Evolutionary conservation across 2,113 vertebrate genomes (phyloP).

Genomic region (Gymnocephalus cernua): DNA sequence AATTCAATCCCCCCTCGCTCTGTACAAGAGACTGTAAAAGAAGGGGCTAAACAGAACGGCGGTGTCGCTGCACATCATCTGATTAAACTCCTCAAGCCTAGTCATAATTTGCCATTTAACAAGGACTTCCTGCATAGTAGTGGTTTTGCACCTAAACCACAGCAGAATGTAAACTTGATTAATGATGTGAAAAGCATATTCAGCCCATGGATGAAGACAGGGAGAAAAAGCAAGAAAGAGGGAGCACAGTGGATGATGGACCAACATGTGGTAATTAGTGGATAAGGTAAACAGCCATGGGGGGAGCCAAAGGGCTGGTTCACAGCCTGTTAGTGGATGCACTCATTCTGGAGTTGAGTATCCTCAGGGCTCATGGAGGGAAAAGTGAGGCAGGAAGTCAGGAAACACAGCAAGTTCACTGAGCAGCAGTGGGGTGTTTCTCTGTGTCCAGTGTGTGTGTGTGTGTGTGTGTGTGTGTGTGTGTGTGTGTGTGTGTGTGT

Average conservation of each 20-base stretch:
- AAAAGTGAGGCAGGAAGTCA: constrained; percentile 19
- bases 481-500: constrained; percentile 9
- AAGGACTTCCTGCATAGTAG: constrained; percentile 41
- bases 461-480: constrained; percentile 10
- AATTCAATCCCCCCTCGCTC: neutral
- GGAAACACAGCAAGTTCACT: constrained; percentile 38
- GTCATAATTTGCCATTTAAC: constrained; percentile 44
- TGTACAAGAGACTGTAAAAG: neutral
- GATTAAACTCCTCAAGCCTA: constrained; percentile 48
- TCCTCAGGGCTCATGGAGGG: constrained; percentile 49
- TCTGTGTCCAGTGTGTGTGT: constrained; percentile 9
- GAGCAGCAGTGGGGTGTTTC: constrained; percentile 32
- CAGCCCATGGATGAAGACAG: neutral
- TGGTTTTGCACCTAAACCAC: constrained; percentile 30
- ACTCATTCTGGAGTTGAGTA: constrained; percentile 29
- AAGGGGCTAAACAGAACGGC: constrained; percentile 11
- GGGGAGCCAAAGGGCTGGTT: constrained; percentile 63
- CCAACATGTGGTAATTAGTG: constrained; percentile 70
- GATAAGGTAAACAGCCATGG: constrained; percentile 64
- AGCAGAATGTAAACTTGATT: constrained; percentile 41
- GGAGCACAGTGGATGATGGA: constrained; percentile 35
- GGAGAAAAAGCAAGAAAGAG: neutral
- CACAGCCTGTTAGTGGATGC: constrained; percentile 54
- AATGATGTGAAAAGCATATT: constrained; percentile 43
- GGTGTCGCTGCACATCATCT: constrained; percentile 31